These are phyloP conservation scores for Amphiduros pacificus DNA, from an alignment of 2,888 invertebrate genomes.

Conservation along the genomic window DNA sequence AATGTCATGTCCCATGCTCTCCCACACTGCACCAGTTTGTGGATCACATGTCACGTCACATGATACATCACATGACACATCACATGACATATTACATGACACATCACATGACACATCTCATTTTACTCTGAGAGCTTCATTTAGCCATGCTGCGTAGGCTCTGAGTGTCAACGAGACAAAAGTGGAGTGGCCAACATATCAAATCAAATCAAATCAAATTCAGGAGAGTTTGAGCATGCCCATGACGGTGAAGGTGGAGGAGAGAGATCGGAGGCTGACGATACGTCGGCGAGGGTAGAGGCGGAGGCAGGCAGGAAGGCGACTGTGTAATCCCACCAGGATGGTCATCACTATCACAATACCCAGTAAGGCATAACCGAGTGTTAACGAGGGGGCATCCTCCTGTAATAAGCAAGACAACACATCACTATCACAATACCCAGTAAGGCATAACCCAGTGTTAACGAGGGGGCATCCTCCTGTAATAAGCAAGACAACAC, in stretches of 20 bases:
- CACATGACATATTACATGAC: too few species aligned
- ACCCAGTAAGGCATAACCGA: conserved; percentile 35
- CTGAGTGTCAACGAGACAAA: too few species aligned
- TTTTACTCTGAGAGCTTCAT: too few species aligned
- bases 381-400: conserved; percentile 34
- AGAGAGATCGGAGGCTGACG: conserved; percentile 40
- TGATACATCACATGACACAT: too few species aligned
- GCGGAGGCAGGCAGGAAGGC: conserved; percentile 33
- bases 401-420: conserved; percentile 28
- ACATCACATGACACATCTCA: too few species aligned
- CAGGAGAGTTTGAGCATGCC: neutral
- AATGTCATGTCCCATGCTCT: too few species aligned
- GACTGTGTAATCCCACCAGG: conserved; percentile 32
- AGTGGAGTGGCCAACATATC: too few species aligned
- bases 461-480: conserved; percentile 34
- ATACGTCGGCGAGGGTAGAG: conserved; percentile 38
- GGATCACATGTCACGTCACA: too few species aligned
- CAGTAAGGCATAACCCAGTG: conserved; percentile 35
- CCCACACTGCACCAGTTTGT: too few species aligned
- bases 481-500: conserved; percentile 28
- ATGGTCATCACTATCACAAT: conserved; percentile 31
- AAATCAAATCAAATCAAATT: neutral
- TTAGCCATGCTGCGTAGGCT: too few species aligned
- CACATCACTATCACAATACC: conserved; percentile 27
- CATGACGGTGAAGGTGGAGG: conserved; percentile 35